Conservation (phyloP, 2,113 vertebrate genomes). For the Oncorhynchus keta region DNA sequence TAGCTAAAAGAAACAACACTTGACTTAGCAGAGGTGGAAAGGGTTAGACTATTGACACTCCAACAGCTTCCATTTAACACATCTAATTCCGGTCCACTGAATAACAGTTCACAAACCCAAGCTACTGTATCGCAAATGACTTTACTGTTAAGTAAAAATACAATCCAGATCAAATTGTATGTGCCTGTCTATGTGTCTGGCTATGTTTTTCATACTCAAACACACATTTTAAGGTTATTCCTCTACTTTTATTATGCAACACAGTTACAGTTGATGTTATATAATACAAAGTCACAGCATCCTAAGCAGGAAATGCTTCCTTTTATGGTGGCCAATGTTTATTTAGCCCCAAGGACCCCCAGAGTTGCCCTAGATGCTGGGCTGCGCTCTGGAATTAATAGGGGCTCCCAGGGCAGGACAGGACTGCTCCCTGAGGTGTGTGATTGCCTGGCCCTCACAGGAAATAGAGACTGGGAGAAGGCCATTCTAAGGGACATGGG, state of each 20-base stretch:
- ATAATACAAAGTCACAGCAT: conserved; percentile 18
- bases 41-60: conserved; percentile 26
- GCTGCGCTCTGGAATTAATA: conserved; percentile 9
- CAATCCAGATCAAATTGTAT: neutral
- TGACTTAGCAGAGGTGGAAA: conserved; percentile 17
- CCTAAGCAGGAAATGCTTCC: neutral
- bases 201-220: neutral
- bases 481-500: conserved; percentile 13
- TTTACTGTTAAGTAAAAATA: neutral
- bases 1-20: conserved; percentile 31
- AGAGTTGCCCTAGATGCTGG: neutral
- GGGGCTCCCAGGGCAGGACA: neutral
- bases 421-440: conserved; percentile 11
- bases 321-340: conserved; percentile 26
- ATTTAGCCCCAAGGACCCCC: conserved; percentile 30
- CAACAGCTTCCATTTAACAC: conserved; percentile 24
- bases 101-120: neutral
- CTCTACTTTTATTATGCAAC: conserved; percentile 13
- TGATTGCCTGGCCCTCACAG: neutral
- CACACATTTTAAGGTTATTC: neutral
- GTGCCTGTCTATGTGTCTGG: neutral
- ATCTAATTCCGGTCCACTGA: neutral
- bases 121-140: neutral
- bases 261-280: neutral
- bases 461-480: conserved; percentile 17